Conservation (phyloP, 2,888 invertebrate species). For the Callyntrura guangdongensis region DNA sequence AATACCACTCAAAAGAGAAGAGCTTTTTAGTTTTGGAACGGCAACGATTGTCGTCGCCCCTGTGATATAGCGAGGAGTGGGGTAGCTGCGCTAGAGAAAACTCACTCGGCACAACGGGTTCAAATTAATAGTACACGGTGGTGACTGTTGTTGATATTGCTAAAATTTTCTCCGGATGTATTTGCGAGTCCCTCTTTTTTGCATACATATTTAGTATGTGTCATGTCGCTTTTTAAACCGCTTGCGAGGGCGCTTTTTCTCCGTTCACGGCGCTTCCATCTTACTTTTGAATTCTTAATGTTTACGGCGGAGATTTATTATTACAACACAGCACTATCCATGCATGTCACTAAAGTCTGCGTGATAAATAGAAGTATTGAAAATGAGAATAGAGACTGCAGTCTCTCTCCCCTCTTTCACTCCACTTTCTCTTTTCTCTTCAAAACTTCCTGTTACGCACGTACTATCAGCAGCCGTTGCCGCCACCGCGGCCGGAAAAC, state of each 20-base stretch:
- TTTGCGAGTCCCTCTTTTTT: neutral
- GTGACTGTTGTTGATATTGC: slow-evolving; percentile 8
- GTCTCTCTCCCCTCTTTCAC: neutral
- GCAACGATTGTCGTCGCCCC: neutral
- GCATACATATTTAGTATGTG: neutral
- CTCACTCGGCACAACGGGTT: neutral
- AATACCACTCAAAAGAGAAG: slow-evolving; percentile 24
- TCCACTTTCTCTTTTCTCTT: too few relatives aligned
- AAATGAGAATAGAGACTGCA: slow-evolving; percentile 35
- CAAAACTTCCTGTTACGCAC: slow-evolving; percentile 68
- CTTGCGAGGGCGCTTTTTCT: neutral
- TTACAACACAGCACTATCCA: slow-evolving; percentile 21
- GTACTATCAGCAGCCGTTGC: slow-evolving; percentile 35
- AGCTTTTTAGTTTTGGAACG: slow-evolving; percentile 8
- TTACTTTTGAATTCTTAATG: slow-evolving; percentile 33
- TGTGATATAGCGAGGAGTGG: neutral
- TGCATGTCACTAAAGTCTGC: slow-evolving; percentile 64
- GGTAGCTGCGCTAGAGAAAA: too few relatives aligned
- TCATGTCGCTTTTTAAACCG: neutral
- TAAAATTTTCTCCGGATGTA: neutral
- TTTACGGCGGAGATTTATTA: slow-evolving; percentile 32
- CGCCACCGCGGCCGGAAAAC: slow-evolving; percentile 5
- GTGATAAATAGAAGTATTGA: slow-evolving; percentile 70
- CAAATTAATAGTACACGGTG: neutral
- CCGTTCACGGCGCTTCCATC: neutral